These are phyloP conservation scores for Arizona elegans DNA, from an alignment of 2,113 vertebrate genomes.

Conservation along the genomic window DNA sequence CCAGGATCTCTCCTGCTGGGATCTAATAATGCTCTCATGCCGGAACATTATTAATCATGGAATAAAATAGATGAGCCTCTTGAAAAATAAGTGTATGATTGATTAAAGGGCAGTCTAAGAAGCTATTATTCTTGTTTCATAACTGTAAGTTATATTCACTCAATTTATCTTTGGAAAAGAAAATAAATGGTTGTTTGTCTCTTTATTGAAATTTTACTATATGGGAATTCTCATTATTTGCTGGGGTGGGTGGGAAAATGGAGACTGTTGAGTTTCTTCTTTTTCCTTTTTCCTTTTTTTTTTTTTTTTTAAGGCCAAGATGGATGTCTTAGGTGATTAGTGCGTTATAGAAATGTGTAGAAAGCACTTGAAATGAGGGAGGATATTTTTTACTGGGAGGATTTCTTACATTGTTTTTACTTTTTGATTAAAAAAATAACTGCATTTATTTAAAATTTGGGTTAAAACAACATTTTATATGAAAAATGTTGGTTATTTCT, in stretches of 20 bases:
- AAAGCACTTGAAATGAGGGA: slow-evolving; percentile 1
- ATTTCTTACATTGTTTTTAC: neutral
- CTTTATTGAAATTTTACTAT: slow-evolving; percentile 70
- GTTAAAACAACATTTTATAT: neutral
- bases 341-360: slow-evolving; percentile 16
- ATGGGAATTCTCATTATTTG: slow-evolving; percentile 60
- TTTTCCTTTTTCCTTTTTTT: slow-evolving; percentile 14
- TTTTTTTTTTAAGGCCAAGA: slow-evolving; percentile 48
- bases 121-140: slow-evolving; percentile 86
- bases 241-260: slow-evolving; percentile 53
- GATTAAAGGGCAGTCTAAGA: slow-evolving; percentile 88
- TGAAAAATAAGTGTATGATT: slow-evolving; percentile 90
- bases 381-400: neutral
- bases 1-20: slow-evolving; percentile 85
- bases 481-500: slow-evolving; percentile 22
- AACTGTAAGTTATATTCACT: slow-evolving; percentile 82
- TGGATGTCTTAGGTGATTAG: slow-evolving; percentile 28
- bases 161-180: slow-evolving; percentile 79
- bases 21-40: slow-evolving; percentile 84
- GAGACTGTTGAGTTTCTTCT: slow-evolving; percentile 25
- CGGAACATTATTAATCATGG: slow-evolving; percentile 89
- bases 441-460: slow-evolving; percentile 15
- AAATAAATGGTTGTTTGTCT: slow-evolving; percentile 77
- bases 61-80: slow-evolving; percentile 89
- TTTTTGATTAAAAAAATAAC: slow-evolving; percentile 35